Conservation (phyloP, 2,797 vertebrate species). For the Rhodeus uyekii region DNA sequence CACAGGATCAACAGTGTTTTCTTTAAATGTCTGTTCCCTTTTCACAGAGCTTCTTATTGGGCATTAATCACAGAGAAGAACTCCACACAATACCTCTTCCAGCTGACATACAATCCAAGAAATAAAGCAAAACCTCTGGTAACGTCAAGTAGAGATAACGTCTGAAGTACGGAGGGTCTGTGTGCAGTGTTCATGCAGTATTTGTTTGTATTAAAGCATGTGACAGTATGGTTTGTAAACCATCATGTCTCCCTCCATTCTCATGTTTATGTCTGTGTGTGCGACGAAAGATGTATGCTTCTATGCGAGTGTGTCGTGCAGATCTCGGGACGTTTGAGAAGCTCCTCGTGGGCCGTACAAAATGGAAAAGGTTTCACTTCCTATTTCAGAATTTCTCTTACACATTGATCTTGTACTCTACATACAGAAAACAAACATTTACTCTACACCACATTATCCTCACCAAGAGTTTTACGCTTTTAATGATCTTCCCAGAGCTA, state of each 20-base stretch:
- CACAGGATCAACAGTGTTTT: not conserved
- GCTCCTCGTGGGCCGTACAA: not conserved
- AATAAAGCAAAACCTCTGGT: not conserved
- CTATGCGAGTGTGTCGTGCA: not conserved
- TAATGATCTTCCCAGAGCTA: slow-evolving; percentile 4
- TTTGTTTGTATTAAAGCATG: slow-evolving; percentile 43
- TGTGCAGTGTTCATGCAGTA: slow-evolving; percentile 1
- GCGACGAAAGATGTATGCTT: slow-evolving; percentile 17
- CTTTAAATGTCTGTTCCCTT: not conserved
- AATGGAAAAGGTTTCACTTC: not conserved
- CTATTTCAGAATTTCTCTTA: slow-evolving; percentile 28
- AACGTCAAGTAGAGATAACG: not conserved
- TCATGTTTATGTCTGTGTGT: slow-evolving; percentile 41
- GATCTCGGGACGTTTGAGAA: not conserved
- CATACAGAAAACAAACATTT: slow-evolving; percentile 61
- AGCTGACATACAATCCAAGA: not conserved
- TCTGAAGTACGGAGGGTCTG: not conserved
- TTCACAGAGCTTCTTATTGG: not conserved
- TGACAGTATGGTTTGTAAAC: slow-evolving; percentile 36
- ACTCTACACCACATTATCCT: slow-evolving; percentile 29
- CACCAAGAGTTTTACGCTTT: slow-evolving; percentile 22
- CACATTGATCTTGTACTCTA: not conserved
- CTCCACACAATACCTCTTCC: not conserved
- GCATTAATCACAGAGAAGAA: not conserved
- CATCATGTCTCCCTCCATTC: slow-evolving; percentile 19